Percentiles rank a stretch among this genome's conserved stretches.
phyloP scores from a whole-genome alignment of 2,888 invertebrate species.

The Melieria picta region DNA sequence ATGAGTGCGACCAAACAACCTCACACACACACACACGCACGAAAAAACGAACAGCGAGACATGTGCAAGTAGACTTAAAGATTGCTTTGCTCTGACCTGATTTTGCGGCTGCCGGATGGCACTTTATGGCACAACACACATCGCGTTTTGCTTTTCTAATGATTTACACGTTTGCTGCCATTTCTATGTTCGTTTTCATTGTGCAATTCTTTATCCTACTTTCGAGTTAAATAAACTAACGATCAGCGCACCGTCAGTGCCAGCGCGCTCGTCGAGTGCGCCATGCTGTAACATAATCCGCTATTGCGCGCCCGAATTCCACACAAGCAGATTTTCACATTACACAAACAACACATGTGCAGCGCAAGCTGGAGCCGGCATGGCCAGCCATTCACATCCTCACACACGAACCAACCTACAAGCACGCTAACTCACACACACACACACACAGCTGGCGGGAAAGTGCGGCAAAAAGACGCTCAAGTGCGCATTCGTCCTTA shows the following conservation, averaged over 20 bases:
- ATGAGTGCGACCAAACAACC: too few species aligned
- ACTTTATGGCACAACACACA: too few species aligned
- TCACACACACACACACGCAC: too few species aligned
- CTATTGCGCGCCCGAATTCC: constrained; percentile 38
- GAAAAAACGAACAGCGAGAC: too few species aligned
- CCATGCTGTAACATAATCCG: constrained; percentile 17
- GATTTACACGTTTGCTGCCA: too few species aligned
- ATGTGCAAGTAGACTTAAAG: too few species aligned
- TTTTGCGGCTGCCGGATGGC: too few species aligned
- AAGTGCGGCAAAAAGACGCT: neutral
- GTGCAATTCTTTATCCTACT: neutral
- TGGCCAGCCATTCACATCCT: neutral
- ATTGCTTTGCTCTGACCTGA: too few species aligned
- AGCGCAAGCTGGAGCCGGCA: too few species aligned
- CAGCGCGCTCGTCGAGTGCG: too few species aligned
- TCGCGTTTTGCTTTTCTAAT: too few species aligned
- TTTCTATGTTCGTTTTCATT: too few species aligned
- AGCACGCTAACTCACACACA: neutral
- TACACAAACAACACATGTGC: neutral
- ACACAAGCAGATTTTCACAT: constrained; percentile 15
- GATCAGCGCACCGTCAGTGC: constrained; percentile 45
- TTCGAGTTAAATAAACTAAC: constrained; percentile 58
- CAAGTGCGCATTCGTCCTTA: constrained; percentile 25
- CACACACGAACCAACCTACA: neutral
- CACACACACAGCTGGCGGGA: neutral